Evolutionary conservation across 2,888 invertebrate genomes (phyloP).

Genomic region (Xestobium rufovillosum): DNA sequence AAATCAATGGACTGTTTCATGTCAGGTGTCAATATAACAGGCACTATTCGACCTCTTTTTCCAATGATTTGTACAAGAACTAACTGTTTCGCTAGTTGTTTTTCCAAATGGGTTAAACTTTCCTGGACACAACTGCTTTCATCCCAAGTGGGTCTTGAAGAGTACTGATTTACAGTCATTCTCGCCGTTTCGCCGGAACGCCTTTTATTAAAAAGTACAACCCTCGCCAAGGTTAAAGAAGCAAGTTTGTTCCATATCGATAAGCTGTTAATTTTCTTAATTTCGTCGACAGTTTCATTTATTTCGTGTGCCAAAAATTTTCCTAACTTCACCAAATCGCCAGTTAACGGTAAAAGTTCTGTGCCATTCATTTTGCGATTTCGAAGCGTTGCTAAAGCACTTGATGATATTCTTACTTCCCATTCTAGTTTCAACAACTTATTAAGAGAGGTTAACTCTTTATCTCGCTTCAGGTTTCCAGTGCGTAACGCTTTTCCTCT

Average conservation of each 20-base stretch:
- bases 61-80: slow-evolving; percentile 9
- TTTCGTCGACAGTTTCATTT: slow-evolving; percentile 1
- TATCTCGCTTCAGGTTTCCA: slow-evolving; percentile 12
- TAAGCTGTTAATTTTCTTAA: neutral
- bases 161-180: slow-evolving; percentile 2
- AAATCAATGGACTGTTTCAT: slow-evolving; percentile 11
- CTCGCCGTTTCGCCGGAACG: slow-evolving; percentile 5
- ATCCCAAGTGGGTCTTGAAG: slow-evolving; percentile 4
- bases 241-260: slow-evolving; percentile 8
- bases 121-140: neutral
- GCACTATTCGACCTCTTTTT: slow-evolving; percentile 12
- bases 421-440: slow-evolving; percentile 20
- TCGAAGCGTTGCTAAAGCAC: slow-evolving; percentile 20
- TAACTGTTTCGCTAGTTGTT: slow-evolving; percentile 9
- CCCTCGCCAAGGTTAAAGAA: neutral
- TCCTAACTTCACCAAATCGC: slow-evolving; percentile 20
- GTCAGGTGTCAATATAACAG: slow-evolving; percentile 7
- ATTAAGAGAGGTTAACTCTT: slow-evolving; percentile 10
- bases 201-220: slow-evolving; percentile 10
- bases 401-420: slow-evolving; percentile 20
- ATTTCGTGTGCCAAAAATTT: slow-evolving; percentile 17
- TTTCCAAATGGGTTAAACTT: slow-evolving; percentile 10
- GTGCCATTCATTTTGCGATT: slow-evolving; percentile 16
- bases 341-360: slow-evolving; percentile 22
- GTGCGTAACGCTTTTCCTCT: slow-evolving; percentile 14